Conservation (phyloP, 1,140 invertebrate species). For the Choristoneura fumiferana region DNA sequence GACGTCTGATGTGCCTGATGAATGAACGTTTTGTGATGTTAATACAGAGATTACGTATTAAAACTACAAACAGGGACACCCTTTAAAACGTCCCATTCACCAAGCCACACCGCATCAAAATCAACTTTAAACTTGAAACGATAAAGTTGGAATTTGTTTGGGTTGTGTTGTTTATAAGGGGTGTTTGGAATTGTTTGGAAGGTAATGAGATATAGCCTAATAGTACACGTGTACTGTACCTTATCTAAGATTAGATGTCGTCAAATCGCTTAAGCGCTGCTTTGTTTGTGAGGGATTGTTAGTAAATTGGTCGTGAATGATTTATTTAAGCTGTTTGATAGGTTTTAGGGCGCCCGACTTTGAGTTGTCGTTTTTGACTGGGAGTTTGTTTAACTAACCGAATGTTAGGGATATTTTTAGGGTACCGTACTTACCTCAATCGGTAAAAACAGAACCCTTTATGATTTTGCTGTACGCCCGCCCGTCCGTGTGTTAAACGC, state of each 20-base stretch:
- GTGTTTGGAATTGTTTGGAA: conserved; percentile 20
- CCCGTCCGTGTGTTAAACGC: too few species aligned
- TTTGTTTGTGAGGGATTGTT: conserved; percentile 36
- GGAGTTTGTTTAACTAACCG: conserved; percentile 3
- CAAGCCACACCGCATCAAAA: conserved; percentile 11
- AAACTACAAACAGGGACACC: conserved; percentile 31
- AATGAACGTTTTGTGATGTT: conserved; percentile 72
- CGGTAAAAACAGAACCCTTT: too few species aligned
- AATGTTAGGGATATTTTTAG: too few species aligned
- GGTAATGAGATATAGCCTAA: conserved; percentile 42
- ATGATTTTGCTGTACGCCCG: too few species aligned
- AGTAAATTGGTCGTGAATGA: conserved; percentile 59
- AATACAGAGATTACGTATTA: conserved; percentile 55
- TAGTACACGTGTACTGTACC: conserved; percentile 55
- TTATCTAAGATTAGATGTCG: conserved; percentile 60
- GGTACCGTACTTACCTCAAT: too few species aligned
- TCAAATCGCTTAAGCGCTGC: conserved; percentile 36
- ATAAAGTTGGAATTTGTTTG: neutral
- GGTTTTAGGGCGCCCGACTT: neutral
- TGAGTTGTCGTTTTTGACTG: neutral
- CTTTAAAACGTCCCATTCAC: conserved; percentile 5
- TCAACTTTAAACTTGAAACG: conserved; percentile 17
- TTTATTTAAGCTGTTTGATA: conserved; percentile 43
- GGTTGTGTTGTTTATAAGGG: neutral
- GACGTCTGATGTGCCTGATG: conserved; percentile 56